Percentiles rank a stretch among this genome's conserved stretches.
These are phyloP conservation scores for Myotis myotis DNA, from an alignment of 2,797 vertebrate species.

Conservation along the genomic window DNA sequence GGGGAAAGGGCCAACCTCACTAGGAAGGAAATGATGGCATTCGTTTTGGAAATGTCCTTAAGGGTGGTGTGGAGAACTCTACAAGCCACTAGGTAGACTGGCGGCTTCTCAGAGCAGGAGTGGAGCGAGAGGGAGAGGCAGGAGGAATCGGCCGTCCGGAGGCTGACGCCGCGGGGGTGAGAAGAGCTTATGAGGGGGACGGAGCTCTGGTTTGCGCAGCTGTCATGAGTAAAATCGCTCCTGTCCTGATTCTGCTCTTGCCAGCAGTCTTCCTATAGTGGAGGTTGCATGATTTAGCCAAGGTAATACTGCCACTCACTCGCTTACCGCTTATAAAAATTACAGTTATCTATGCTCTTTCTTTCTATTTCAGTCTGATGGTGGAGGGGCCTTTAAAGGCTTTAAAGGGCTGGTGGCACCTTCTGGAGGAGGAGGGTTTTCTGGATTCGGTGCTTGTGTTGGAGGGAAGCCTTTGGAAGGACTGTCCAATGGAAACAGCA, in stretches of 20 bases:
- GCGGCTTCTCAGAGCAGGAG: background rate
- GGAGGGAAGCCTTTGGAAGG: conserved; percentile 82
- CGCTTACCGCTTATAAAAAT: background rate
- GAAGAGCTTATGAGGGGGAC: accelerated
- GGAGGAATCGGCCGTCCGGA: background rate
- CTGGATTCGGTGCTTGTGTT: conserved; percentile 81
- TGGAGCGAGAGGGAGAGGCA: background rate
- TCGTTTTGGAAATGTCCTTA: background rate
- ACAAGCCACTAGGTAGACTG: accelerated
- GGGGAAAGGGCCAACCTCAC: background rate
- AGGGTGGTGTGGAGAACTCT: background rate
- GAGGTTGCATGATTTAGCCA: accelerated
- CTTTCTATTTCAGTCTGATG: conserved; percentile 79
- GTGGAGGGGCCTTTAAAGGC: conserved; percentile 86
- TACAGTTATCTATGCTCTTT: accelerated
- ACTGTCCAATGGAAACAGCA: conserved; percentile 83
- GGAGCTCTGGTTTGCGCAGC: background rate
- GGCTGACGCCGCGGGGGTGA: accelerated
- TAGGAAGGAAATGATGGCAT: background rate
- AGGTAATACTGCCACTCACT: accelerated
- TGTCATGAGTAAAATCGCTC: accelerated
- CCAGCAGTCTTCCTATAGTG: background rate
- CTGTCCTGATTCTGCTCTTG: accelerated
- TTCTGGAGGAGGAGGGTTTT: conserved; percentile 80
- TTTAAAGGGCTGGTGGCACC: conserved; percentile 86